phyloP scores from a whole-genome alignment of 2,113 vertebrate genomes.

The Chlamydotis undulata region DNA sequence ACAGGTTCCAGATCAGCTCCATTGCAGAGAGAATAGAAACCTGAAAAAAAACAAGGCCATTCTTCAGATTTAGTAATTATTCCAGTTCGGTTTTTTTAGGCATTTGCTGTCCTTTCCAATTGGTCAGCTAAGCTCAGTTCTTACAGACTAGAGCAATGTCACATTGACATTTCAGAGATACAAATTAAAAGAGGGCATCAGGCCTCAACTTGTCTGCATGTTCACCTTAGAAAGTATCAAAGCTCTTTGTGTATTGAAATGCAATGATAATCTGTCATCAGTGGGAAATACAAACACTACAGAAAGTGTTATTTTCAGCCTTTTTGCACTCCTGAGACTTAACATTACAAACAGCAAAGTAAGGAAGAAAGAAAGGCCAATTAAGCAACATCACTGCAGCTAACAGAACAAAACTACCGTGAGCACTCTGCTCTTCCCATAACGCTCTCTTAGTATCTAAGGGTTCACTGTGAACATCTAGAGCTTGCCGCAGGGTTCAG shows the following conservation, averaged over 20 bases:
- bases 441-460: background rate
- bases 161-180: background rate
- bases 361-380: background rate
- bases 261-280: background rate
- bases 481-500: background rate
- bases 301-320: background rate
- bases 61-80: background rate
- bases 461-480: background rate
- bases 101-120: background rate
- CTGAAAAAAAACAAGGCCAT: constrained; percentile 62
- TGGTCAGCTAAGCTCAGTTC: background rate
- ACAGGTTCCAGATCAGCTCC: constrained; percentile 98
- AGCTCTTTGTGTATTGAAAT: background rate
- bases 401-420: background rate
- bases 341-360: background rate
- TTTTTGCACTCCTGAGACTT: background rate
- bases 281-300: background rate
- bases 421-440: background rate
- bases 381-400: background rate
- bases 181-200: background rate
- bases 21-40: constrained; percentile 92
- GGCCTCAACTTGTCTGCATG: background rate
- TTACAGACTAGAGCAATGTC: background rate
- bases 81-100: background rate
- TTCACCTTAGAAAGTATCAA: background rate